Percentiles rank a stretch among this genome's conserved stretches.
Conservation (phyloP, 2,113 vertebrate genomes). For the Echinops telfairi region DNA sequence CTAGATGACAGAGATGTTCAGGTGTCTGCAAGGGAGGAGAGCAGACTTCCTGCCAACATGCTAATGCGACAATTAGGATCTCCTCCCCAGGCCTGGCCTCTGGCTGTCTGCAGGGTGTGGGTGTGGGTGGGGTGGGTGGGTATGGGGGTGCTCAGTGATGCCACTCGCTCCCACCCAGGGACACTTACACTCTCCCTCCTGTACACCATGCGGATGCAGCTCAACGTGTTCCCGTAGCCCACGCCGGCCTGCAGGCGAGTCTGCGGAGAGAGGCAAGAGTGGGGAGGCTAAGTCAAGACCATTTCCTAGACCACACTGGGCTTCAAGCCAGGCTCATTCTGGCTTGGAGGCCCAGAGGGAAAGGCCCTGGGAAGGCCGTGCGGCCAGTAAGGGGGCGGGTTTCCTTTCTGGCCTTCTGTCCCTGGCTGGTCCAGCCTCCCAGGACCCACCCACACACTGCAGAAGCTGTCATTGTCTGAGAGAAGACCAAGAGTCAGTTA, state of each 20-base stretch:
- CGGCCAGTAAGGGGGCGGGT: background rate
- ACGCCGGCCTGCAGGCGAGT: constrained; percentile 95
- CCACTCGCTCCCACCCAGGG: background rate
- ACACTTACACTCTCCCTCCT: constrained; percentile 94
- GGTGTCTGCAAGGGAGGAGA: background rate
- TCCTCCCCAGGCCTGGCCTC: accelerated
- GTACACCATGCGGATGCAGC: constrained; percentile 93
- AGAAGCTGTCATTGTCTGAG: background rate
- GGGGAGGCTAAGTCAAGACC: background rate
- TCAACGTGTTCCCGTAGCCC: constrained; percentile 91
- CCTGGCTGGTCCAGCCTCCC: no score
- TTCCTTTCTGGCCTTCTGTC: background rate
- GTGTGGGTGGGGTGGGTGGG: no score
- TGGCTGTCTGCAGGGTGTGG: background rate
- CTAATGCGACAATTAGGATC: background rate
- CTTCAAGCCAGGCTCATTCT: background rate
- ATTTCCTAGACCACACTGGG: no score
- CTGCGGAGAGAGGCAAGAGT: constrained; percentile 83
- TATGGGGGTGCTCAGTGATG: background rate
- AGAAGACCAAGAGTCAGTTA: background rate
- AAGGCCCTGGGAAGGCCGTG: background rate
- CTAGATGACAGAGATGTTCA: background rate
- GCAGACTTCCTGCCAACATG: accelerated
- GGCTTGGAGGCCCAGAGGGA: background rate
- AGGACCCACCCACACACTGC: no score